Base-by-base conservation (phyloP, 2,888 invertebrate genomes). In the Tricholauxania praeusta region DNA sequence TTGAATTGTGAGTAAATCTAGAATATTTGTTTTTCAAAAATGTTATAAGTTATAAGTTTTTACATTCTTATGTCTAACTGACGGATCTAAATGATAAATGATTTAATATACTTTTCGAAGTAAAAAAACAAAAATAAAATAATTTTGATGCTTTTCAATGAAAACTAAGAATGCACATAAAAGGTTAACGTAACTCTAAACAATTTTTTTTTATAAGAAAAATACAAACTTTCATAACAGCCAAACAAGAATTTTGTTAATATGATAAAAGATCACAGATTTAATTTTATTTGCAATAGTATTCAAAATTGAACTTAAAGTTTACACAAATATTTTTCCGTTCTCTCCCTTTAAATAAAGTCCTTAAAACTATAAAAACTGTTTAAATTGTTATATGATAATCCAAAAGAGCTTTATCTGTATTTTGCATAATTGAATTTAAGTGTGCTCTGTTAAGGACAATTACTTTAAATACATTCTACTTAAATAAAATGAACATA, bases 251-350 rank as follows among this genome's bases (percentile, higher is more conserved):
- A 81, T 82, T 82, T 82, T 80, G 80, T 78, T 77, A 72, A 75
- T 77, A 79, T 76, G 77, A 79, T 79, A 82, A 79, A 79, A 84
- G 84, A 85, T 85, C 86, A 86, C 86, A 86, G 86, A 84, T 86
- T 83, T 82, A 80, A 69, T 73, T 75, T 76, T 78, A 80, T 80
- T 82, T 83, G 81, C 79, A 81, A 80, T 82, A 82, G 79, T 80
- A 82, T 79, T 82, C 78, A 80, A 52, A 59, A 63, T 4, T 68
- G 32, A 60, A 39, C 39, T 39, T 39, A 39, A 39, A 39, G 39
- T 39, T 39, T 39, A 39, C 39, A 39, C 39, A 39, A 39, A 39
- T 39, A 39, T 39, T 39, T 39, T 39, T 39, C 39, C 39, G 39
- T 39, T 39, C 39, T 8, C 39, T 39, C 39, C 39, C 39, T 39